Evolutionary conservation across 30 jellyfish, hydroid and myxozoan genomes (phyloP).

Genomic region (Hydra vulgaris): DNA sequence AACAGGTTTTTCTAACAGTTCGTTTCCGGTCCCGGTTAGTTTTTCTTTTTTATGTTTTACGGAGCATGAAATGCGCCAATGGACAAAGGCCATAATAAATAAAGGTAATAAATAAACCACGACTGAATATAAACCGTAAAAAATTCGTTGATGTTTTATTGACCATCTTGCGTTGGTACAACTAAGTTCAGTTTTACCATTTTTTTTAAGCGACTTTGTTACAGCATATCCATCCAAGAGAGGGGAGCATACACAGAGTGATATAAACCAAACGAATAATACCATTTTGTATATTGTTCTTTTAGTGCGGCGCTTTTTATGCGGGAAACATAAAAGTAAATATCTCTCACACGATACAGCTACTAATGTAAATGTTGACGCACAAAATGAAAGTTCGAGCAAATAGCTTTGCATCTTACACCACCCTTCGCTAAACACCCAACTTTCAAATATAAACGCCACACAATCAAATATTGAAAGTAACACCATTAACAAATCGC

Average conservation of each 20-base stretch:
- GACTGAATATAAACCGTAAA: conserved; percentile 59
- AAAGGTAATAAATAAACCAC: conserved; percentile 64
- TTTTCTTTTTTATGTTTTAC: conserved; percentile 25
- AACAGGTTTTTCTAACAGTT: conserved; percentile 3
- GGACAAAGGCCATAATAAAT: conserved; percentile 75
- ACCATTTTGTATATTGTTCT: conserved; percentile 37
- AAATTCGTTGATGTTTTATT: conserved; percentile 23
- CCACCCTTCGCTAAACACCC: conserved; percentile 60
- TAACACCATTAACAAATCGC: conserved; percentile 59
- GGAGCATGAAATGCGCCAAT: conserved; percentile 53
- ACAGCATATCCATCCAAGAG: conserved; percentile 66
- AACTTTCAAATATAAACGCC: conserved; percentile 59
- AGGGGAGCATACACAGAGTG: conserved; percentile 78
- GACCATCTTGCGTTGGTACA: conserved; percentile 73
- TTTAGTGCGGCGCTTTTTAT: conserved; percentile 53
- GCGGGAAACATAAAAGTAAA: conserved; percentile 77
- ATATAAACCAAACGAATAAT: conserved; percentile 38
- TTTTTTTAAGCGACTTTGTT: neutral
- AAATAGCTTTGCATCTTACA: conserved; percentile 76
- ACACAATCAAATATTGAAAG: conserved; percentile 67
- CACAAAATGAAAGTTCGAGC: conserved; percentile 68
- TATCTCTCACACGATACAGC: conserved; percentile 89
- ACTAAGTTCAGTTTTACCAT: conserved; percentile 20
- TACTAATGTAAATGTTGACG: conserved; percentile 73
- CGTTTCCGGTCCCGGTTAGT: neutral